Base-by-base conservation (phyloP, 1,140 invertebrate species). In the Frieseomelitta varia region DNA sequence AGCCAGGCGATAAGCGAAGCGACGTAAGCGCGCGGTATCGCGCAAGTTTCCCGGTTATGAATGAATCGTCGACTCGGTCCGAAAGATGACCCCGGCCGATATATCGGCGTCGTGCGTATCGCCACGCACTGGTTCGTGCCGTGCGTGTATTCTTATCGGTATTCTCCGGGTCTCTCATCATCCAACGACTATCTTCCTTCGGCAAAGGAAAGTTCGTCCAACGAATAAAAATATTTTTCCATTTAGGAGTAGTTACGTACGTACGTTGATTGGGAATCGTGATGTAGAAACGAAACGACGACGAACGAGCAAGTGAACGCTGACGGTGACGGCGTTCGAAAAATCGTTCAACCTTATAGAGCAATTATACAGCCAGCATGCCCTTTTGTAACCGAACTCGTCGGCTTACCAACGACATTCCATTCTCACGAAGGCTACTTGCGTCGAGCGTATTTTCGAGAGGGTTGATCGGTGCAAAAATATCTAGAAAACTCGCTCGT, bases 341-440 rank as follows among this genome's bases (percentile, higher is more conserved):
- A 89, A 89, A 88, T 88, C 80, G 67, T 61, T 84, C 77, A 88
- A 73, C 87, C 88, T 89, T 89, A 30, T 30, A 2, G 80, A 82
- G 69, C 79, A 61, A 51, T 85, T 85, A 85, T 85, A 87, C 84
- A 84, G 81, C 80, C 84, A 88, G 87, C 85, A 76, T 89, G 80
- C 87, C 88, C 87, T 89, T 89, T 89, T 88, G 84, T 86, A 88
- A 84, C 77, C 76, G 74, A 78, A 89, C 87, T 85, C 85, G 88
- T 88, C 84, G 81, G 87, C 39, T 88, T 88, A 89, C 88, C 73
- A 86, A 83, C 81, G 78, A 79, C 88, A 88, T 89, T 88, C 88
- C 88, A 88, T 88, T 89, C 88, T 89, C 88, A 88, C 87, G 4
- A 30, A 75, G 65, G 53, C 58, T 72, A 72, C 67, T 68, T 68